Conservation (phyloP, 2,888 invertebrate genomes). For the Syrista parreyssii region DNA sequence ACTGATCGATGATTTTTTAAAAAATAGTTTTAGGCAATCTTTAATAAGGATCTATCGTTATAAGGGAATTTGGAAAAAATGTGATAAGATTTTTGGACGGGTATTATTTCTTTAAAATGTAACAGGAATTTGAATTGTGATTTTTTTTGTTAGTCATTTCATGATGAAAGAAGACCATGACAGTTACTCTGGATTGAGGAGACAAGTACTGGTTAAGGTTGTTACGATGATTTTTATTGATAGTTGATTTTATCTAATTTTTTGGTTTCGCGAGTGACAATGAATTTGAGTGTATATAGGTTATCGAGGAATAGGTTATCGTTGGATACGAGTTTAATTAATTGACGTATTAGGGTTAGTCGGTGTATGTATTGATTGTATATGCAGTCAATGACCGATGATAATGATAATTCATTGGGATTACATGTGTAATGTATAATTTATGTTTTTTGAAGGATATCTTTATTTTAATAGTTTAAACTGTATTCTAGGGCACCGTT, state of each 20-base stretch:
- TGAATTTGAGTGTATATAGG: background rate
- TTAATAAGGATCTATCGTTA: background rate
- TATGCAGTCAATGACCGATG: background rate
- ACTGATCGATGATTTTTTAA: background rate
- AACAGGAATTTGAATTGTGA: background rate
- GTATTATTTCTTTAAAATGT: background rate
- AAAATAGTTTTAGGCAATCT: background rate
- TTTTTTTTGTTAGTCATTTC: background rate
- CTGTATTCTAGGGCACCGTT: constrained; percentile 39
- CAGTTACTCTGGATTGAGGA: constrained; percentile 19
- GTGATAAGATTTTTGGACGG: background rate
- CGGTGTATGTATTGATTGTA: background rate
- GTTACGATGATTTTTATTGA: background rate
- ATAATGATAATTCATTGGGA: background rate
- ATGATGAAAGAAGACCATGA: constrained; percentile 13
- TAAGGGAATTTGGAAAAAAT: background rate
- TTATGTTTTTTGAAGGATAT: background rate
- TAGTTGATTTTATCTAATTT: no score
- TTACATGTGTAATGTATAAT: background rate
- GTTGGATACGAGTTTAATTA: background rate
- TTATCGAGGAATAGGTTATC: background rate
- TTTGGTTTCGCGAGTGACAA: background rate
- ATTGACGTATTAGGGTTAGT: background rate
- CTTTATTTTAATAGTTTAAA: background rate
- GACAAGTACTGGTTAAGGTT: constrained; percentile 27